Evolutionary conservation across 2,888 invertebrate genomes (phyloP).

Genomic region (Lampropteryx suffumata): DNA sequence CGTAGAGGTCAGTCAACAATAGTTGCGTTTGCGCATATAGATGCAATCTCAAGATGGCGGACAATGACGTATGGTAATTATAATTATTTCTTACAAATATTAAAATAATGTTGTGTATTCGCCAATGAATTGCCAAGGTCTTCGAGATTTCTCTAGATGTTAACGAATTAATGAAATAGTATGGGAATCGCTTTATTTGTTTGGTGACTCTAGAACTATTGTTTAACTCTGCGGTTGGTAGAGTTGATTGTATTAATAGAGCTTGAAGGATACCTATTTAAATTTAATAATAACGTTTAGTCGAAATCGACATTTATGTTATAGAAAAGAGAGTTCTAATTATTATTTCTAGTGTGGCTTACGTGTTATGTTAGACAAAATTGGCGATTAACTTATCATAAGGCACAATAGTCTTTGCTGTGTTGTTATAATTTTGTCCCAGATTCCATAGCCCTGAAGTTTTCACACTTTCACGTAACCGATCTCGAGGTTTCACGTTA

Average conservation of each 20-base stretch:
- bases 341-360: too few relatives aligned
- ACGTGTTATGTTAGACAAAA: too few relatives aligned
- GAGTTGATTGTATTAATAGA: conserved; percentile 16
- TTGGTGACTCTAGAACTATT: conserved; percentile 29
- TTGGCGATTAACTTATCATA: too few relatives aligned
- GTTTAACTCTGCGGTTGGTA: conserved; percentile 16
- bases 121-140: conserved; percentile 35
- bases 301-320: too few relatives aligned
- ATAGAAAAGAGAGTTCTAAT: too few relatives aligned
- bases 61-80: conserved; percentile 34
- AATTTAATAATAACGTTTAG: background rate
- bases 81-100: conserved; percentile 29
- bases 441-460: conserved; percentile 12
- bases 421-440: background rate
- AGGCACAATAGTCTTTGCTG: too few relatives aligned
- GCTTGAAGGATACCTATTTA: conserved; percentile 13
- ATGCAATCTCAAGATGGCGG: conserved; percentile 34
- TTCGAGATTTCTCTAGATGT: conserved; percentile 27
- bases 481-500: conserved; percentile 20
- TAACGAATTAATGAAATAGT: conserved; percentile 27
- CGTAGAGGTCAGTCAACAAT: conserved; percentile 21
- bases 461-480: conserved; percentile 19
- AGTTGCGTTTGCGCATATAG: conserved; percentile 28
- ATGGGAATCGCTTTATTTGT: conserved; percentile 36
- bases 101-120: conserved; percentile 32